These are phyloP conservation scores for Drepana arcuata DNA, from an alignment of 1,140 invertebrate genomes.

Conservation along the genomic window DNA sequence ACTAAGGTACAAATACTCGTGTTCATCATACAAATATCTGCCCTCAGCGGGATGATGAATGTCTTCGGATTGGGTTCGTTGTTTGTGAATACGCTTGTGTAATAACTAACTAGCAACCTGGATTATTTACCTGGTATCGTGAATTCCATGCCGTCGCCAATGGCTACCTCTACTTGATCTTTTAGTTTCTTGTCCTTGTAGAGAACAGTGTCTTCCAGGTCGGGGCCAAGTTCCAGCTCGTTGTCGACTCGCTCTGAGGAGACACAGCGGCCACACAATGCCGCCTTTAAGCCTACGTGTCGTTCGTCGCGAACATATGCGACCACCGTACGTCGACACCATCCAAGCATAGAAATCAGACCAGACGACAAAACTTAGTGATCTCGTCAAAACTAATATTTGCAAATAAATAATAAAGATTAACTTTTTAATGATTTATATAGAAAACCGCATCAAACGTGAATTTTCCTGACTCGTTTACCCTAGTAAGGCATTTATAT, in stretches of 20 bases:
- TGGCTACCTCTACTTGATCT: constrained; percentile 90
- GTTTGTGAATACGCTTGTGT: too few species aligned
- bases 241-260: constrained; percentile 76
- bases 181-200: constrained; percentile 90
- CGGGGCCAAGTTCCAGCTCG: constrained; percentile 77
- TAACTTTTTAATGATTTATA: too few species aligned
- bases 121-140: constrained; percentile 84
- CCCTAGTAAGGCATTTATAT: too few species aligned
- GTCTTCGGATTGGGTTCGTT: too few species aligned
- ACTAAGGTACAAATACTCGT: too few species aligned
- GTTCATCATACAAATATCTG: too few species aligned
- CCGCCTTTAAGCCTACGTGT: constrained; percentile 70
- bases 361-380: constrained; percentile 32
- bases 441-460: too few species aligned
- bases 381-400: too few species aligned
- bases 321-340: constrained; percentile 24
- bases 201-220: constrained; percentile 87
- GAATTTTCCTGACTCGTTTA: too few species aligned
- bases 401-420: too few species aligned
- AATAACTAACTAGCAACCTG: too few species aligned
- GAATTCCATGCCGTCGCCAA: constrained; percentile 92
- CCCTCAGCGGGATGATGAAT: too few species aligned
- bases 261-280: constrained; percentile 75
- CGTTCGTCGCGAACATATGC: constrained; percentile 29
- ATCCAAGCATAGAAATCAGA: constrained; percentile 69